Base-by-base conservation (phyloP, 2,888 invertebrate species). In the Arenicola marina region DNA sequence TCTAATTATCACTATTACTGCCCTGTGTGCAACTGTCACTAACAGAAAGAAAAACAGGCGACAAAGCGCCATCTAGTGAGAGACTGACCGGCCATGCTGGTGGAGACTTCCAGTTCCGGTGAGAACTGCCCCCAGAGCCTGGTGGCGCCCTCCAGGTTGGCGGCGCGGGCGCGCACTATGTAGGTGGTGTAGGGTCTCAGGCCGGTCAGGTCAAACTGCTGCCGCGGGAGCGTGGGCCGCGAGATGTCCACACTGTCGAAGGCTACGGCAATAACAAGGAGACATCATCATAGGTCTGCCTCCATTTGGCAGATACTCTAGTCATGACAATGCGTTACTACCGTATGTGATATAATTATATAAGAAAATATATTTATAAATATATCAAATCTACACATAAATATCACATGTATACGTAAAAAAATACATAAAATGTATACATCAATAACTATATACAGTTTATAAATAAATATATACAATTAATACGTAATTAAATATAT, bases 101-200 rank as follows among this genome's bases (percentile, higher is more conserved):
- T 63, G 4, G 63, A 59, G 32, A 59, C 55, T 24, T 59, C 59
- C 4, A 59, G 38, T 24, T 34, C 21, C n/a, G 56, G 29, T 45
- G 61, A 69, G 66, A 71, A 72, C 59, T 74, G 68, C 32, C 78
- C 78, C 78, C 78, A 78, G 31, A 76, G 61, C 3, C 69, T 63
- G 4, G 59, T 56, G 24, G 72, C 73, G 11, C 64, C 65, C 55
- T 76, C 70, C 55, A 74, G 66, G 31, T 74, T 78, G 7, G 74
- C 77, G 31, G 71, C 78, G 28, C 74, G 62, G 1, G 77, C 74
- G 51, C 68, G 56, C 46, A 74, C 61, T 31, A 57, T 62, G 55
- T 78, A 77, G 34, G 70, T 62, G 4, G 75, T 72, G 64, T 74
- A 76, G 24, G 78, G 75, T 44, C 65, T 43, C 21, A 78, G 69